Conservation (phyloP, 1,140 invertebrate species). For the Thaumatotibia leucotreta region DNA sequence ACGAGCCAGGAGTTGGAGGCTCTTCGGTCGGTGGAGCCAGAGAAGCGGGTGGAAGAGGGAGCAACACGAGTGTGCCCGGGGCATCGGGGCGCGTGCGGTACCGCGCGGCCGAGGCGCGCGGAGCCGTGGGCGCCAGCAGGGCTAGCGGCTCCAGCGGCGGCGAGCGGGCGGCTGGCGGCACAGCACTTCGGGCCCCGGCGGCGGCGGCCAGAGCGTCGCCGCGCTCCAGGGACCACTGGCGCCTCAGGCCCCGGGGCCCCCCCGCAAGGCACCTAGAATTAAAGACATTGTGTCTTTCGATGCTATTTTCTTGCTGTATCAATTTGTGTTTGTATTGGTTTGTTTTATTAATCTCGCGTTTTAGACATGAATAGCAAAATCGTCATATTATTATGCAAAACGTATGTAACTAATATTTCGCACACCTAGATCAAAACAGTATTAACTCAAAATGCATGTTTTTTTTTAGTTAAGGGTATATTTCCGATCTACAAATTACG, state of each 20-base stretch:
- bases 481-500: too few species aligned
- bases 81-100: constrained; percentile 16
- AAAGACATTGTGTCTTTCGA: too few species aligned
- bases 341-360: too few species aligned
- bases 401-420: too few species aligned
- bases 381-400: too few species aligned
- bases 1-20: background rate
- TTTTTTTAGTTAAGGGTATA: too few species aligned
- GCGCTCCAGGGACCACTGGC: constrained; percentile 58
- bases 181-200: constrained; percentile 18
- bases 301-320: too few species aligned
- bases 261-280: constrained; percentile 3
- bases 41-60: constrained; percentile 9
- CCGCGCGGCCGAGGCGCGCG: constrained; percentile 25
- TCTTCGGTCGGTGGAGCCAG: background rate
- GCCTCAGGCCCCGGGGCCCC: constrained; percentile 37
- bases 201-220: constrained; percentile 43
- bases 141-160: constrained; percentile 7
- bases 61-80: background rate
- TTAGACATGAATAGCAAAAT: too few species aligned
- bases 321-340: too few species aligned
- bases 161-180: constrained; percentile 14
- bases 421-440: too few species aligned
- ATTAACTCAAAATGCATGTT: too few species aligned
- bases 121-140: constrained; percentile 12